Conservation (phyloP, 2,888 invertebrate genomes). For the Thymelicus sylvestris region DNA sequence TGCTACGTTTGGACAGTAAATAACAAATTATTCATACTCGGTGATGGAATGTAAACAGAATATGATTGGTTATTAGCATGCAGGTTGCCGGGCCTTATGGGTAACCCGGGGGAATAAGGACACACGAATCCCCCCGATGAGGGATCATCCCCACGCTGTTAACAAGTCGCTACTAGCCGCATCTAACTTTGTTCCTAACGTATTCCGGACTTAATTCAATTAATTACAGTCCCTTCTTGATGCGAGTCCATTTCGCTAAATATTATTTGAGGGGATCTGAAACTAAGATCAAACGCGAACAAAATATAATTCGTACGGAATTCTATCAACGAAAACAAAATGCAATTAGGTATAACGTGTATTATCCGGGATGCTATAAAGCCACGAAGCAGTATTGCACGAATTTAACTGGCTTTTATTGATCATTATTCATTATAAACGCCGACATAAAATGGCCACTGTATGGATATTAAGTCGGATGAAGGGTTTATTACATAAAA, state of each 20-base stretch:
- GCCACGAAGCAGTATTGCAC: constrained; percentile 55
- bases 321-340: constrained; percentile 60
- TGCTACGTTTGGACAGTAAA: constrained; percentile 78
- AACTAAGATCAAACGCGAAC: constrained; percentile 70
- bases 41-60: constrained; percentile 85
- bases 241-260: constrained; percentile 73
- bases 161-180: constrained; percentile 75
- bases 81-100: constrained; percentile 60
- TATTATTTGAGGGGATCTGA: constrained; percentile 71
- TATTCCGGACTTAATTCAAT: constrained; percentile 82
- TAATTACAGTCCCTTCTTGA: constrained; percentile 73
- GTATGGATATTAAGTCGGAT: constrained; percentile 68
- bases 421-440: constrained; percentile 77
- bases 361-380: constrained; percentile 53
- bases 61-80: constrained; percentile 84
- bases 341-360: constrained; percentile 50
- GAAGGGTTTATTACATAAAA: constrained; percentile 56
- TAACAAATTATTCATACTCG: constrained; percentile 84
- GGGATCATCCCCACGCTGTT: constrained; percentile 78
- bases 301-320: constrained; percentile 54
- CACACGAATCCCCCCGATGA: constrained; percentile 31
- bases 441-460: constrained; percentile 61
- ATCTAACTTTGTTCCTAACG: constrained; percentile 76
- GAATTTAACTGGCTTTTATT: constrained; percentile 70
- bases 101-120: constrained; percentile 41